Base-by-base conservation (phyloP, 2,113 vertebrate species). In the Chionis minor region DNA sequence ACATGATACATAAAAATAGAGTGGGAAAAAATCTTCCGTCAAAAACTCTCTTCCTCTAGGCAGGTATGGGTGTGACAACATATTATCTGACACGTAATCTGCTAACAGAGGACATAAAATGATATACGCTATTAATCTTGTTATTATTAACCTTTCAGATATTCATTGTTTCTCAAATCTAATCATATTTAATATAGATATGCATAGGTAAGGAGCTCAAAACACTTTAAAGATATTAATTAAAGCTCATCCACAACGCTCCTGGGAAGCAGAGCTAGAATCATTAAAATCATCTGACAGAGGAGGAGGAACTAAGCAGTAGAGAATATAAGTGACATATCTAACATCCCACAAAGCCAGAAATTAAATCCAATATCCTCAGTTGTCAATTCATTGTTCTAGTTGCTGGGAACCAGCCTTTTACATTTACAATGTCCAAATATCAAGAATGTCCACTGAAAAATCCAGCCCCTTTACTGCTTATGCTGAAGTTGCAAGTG, bases 181-280 rank as follows among this genome's bases (percentile, higher is more conserved):
- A 59, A 78, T 87, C 8, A 49, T 54, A 70, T 75, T 93, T 92
- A 63, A 65, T 70, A 38, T 65, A 69, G 71, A 54, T 94, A 78
- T 84, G 38, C 40, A 86, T 63, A 87, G 66, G 44, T 95, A 94
- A 91, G 54, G 62, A 94, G 32, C 44, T 81, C 69, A 54, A 42
- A 95, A 89, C 33, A 56, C 30, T 94, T 88, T 78, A 75, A 81
- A 88, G 8, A 38, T 81, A 75, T 80, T 94, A 89, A 96, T 96
- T 96, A 93, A 69, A 93, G 16, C 47, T 93, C 69, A 65, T 81
- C 65, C 80, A 79, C 56, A 84, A 69, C 47, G 52, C 72, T 94
- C 59, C 17, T 45, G 65, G 81, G 86, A 92, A 92, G 49, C 20
- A 85, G 65, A 69, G 33, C 27, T 81, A 67, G 77, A 79, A 89